Base-by-base conservation (phyloP, 92 coral and sea anemone genomes). In the Phenganax subtilis region DNA sequence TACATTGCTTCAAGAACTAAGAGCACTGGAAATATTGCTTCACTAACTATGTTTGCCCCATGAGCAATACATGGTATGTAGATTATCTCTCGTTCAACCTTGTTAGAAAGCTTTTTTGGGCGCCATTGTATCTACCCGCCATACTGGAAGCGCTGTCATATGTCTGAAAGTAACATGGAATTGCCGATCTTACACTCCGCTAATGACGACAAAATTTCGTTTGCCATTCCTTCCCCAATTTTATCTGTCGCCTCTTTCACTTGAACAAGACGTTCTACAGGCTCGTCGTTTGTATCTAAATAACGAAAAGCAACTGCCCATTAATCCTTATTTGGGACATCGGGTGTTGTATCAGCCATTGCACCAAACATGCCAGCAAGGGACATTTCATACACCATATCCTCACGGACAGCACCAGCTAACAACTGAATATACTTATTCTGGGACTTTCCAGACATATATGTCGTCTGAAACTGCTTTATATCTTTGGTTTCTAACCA, bases 301-400 rank as follows among this genome's bases (percentile, higher is more conserved):
- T 20, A 53, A 75, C 1, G 62, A 63, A 15, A 54, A 15, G 64
- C 80, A 75, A 75, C 64, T 12, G 64, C 80, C 30, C 53, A 30
- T 16, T 55, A 63, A 55, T 75, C 80, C n/a, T 75, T 75, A 31
- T 75, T 54, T 7, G 80, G 55, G 57, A 75, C 63, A 55, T 75
- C 80, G 3, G 80, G 80, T 54, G 80, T 75, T 12, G 80, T 75
- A 31, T 75, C 80, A 16, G 80, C 80, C 80, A 75, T 75, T 8
- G 55, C 80, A 7, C 63, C 29, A 55, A 16, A 75, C 64, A 75
- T 75, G 10, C 80, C 80, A 54, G 80, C 63, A 55, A 17, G 31
- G 57, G 55, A 51, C 56, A 72, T 58, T 72, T 72, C 77, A 37
- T 31, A 0, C n/a, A 30, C 77, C 10, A 72, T 72, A 52, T 51